phyloP scores from a whole-genome alignment of 1,140 invertebrate genomes.

The Adoxophyes honmai region DNA sequence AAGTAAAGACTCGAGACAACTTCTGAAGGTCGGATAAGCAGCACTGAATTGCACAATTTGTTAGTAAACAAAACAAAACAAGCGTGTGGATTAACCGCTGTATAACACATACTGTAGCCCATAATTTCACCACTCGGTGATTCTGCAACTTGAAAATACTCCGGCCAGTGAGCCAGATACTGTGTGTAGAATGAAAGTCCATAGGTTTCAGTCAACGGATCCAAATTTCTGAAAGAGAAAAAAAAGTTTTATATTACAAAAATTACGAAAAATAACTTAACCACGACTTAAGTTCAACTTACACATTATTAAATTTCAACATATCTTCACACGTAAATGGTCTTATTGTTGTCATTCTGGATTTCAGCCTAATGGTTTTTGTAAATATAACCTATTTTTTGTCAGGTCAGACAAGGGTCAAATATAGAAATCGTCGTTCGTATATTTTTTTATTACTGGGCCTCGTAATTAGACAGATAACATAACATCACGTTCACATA shows the following conservation, averaged over 20 bases:
- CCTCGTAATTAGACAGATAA: too few relatives aligned
- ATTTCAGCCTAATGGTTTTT: neutral
- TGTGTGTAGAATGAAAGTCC: slow-evolving; percentile 98
- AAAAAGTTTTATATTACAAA: slow-evolving; percentile 33
- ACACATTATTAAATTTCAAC: slow-evolving; percentile 98
- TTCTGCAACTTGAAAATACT: slow-evolving; percentile 98
- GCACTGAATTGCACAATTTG: neutral
- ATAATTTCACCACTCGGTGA: slow-evolving; percentile 96
- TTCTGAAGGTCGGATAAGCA: too few relatives aligned
- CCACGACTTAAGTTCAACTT: slow-evolving; percentile 71
- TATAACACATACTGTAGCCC: slow-evolving; percentile 95
- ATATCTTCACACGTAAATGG: slow-evolving; percentile 97
- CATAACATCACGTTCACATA: too few relatives aligned
- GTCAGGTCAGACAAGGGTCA: neutral
- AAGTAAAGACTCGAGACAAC: too few relatives aligned
- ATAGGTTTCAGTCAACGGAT: slow-evolving; percentile 98
- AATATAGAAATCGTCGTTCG: too few relatives aligned
- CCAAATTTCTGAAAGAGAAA: slow-evolving; percentile 91
- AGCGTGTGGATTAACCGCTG: neutral
- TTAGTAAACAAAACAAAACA: slow-evolving; percentile 11
- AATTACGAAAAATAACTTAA: neutral
- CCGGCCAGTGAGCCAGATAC: slow-evolving; percentile 99
- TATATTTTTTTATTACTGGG: too few relatives aligned
- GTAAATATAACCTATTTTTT: neutral
- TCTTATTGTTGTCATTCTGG: slow-evolving; percentile 93